Evolutionary conservation across 1,140 invertebrate species (phyloP).

Genomic region (Lepidurus apus): DNA sequence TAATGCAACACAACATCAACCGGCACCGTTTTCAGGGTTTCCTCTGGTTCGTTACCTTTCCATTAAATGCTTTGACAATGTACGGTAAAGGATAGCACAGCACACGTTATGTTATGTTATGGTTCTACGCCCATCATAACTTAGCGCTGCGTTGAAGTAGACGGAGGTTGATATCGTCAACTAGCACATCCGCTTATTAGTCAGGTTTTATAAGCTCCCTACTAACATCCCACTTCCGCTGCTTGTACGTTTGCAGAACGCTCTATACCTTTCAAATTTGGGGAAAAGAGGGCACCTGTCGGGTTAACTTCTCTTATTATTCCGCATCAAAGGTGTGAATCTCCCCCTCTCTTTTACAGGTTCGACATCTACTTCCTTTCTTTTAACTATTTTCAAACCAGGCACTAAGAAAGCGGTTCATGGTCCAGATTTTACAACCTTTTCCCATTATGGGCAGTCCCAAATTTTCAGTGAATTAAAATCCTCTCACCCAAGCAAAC

Average conservation of each 20-base stretch:
- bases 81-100: background rate
- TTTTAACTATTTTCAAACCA: background rate
- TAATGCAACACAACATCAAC: background rate
- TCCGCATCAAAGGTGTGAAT: background rate
- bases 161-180: conserved; percentile 15
- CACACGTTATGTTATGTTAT: background rate
- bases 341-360: background rate
- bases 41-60: conserved; percentile 17
- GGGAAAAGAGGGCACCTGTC: background rate
- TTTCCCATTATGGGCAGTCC: background rate
- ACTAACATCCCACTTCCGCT: background rate
- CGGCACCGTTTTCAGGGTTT: conserved; percentile 3
- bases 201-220: background rate
- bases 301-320: background rate
- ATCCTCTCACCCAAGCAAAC: background rate
- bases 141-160: background rate
- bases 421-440: conserved; percentile 9
- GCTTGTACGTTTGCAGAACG: background rate
- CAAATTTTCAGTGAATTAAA: background rate
- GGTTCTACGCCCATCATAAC: background rate
- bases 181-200: conserved; percentile 7
- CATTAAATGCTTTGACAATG: conserved; percentile 3
- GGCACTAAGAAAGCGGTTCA: conserved; percentile 1
- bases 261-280: background rate
- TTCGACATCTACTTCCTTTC: conserved; percentile 11